Evolutionary conservation across 2,113 vertebrate species (phyloP).

Genomic region (Pteronura brasiliensis): DNA sequence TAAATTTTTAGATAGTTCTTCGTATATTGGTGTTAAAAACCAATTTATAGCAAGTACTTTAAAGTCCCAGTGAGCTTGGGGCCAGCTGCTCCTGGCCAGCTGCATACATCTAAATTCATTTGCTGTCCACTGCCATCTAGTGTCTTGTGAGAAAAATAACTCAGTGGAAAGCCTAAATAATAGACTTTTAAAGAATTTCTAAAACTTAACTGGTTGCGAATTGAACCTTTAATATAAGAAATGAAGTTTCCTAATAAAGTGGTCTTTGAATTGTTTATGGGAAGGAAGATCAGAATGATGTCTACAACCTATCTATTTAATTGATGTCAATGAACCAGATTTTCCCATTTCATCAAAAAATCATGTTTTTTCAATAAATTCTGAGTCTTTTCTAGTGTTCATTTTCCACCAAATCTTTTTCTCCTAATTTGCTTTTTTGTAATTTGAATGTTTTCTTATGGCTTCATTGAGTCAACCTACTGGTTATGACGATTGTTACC

Average conservation of each 20-base stretch:
- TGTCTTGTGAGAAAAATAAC: not conserved
- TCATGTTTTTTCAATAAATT: not conserved
- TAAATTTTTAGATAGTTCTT: not conserved
- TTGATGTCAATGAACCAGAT: not conserved
- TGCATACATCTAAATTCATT: not conserved
- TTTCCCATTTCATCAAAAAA: not conserved
- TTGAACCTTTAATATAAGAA: not conserved
- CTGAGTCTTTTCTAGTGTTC: not conserved
- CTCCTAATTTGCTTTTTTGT: not conserved
- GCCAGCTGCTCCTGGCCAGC: rapidly evolving
- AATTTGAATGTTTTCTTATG: not conserved
- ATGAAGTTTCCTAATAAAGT: not conserved
- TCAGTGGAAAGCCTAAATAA: not conserved
- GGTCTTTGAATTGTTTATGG: not conserved
- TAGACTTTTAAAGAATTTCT: not conserved
- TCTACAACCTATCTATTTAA: not conserved
- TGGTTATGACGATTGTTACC: not conserved
- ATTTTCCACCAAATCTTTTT: not conserved
- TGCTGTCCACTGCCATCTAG: slow-evolving; percentile 45
- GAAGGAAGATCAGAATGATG: not conserved
- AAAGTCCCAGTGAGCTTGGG: not conserved
- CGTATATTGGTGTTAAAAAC: not conserved
- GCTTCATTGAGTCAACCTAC: not conserved
- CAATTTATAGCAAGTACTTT: not conserved
- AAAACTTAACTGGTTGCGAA: not conserved